Evolutionary conservation across 1,140 invertebrate genomes (phyloP).

Genomic region (Drosophila subpulchrella): DNA sequence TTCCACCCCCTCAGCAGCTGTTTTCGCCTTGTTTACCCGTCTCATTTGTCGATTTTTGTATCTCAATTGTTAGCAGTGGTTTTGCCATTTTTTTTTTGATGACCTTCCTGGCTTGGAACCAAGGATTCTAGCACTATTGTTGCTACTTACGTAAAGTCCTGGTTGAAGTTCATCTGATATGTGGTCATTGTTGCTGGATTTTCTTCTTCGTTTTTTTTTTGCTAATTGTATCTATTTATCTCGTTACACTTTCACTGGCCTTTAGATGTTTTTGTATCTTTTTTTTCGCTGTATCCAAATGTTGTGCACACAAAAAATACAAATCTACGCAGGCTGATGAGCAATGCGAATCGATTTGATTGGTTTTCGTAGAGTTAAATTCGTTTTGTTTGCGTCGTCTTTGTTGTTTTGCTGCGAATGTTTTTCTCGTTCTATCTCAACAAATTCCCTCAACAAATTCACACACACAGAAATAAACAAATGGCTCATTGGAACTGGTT

Average conservation of each 20-base stretch:
- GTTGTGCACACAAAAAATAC: conserved; percentile 35
- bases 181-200: conserved; percentile 56
- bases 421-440: conserved; percentile 50
- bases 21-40: conserved; percentile 67
- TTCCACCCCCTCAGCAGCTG: conserved; percentile 42
- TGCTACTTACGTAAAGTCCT: conserved; percentile 82
- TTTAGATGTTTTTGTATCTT: not conserved
- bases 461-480: conserved; percentile 6
- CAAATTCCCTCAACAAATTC: conserved; percentile 40
- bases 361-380: conserved; percentile 25
- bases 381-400: conserved; percentile 33
- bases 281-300: conserved; percentile 18
- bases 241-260: conserved; percentile 67
- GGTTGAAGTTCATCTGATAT: conserved; percentile 84
- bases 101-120: conserved; percentile 62
- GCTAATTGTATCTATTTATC: conserved; percentile 39
- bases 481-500: conserved; percentile 6
- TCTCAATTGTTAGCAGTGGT: conserved; percentile 51
- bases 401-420: conserved; percentile 49
- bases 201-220: conserved; percentile 5
- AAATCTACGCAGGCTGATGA: conserved; percentile 14
- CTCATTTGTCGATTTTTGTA: conserved; percentile 61
- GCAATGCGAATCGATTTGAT: conserved; percentile 27
- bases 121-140: conserved; percentile 44
- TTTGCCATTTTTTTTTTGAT: conserved; percentile 45